These are phyloP conservation scores for Anolis carolinensis DNA, from an alignment of 2,113 vertebrate species.

Conservation along the genomic window DNA sequence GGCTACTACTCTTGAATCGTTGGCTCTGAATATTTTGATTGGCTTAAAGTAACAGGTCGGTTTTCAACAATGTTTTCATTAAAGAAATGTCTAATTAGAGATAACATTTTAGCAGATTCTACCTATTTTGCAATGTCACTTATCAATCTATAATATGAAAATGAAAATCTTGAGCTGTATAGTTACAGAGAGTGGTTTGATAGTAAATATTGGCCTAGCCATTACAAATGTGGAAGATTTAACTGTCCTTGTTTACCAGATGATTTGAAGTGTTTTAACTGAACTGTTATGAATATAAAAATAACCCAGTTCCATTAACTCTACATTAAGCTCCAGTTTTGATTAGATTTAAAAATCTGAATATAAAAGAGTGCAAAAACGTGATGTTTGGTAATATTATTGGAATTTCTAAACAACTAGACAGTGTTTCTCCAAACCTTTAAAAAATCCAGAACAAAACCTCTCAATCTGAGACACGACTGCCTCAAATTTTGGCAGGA, in stretches of 20 bases:
- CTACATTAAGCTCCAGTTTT: conserved; percentile 40
- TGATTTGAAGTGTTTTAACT: conserved; percentile 65
- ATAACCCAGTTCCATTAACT: conserved; percentile 28
- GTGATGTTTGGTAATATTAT: conserved; percentile 53
- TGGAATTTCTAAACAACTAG: conserved; percentile 57
- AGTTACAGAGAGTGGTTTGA: conserved; percentile 51
- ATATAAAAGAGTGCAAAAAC: conserved; percentile 71
- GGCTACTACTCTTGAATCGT: neutral
- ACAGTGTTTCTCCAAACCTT: conserved; percentile 33
- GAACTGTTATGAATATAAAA: conserved; percentile 63
- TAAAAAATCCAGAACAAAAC: conserved; percentile 59
- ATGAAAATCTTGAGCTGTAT: conserved; percentile 64
- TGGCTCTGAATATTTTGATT: neutral
- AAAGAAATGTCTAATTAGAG: neutral
- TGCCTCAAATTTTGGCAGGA: conserved; percentile 72
- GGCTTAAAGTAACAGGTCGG: neutral
- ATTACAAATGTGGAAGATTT: conserved; percentile 58
- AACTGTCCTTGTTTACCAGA: conserved; percentile 37
- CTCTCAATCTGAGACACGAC: conserved; percentile 68
- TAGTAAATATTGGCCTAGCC: conserved; percentile 59
- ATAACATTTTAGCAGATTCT: conserved; percentile 45
- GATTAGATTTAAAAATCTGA: conserved; percentile 37
- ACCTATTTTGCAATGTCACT: conserved; percentile 72
- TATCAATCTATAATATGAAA: conserved; percentile 62
- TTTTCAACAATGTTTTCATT: conserved; percentile 3